Evolutionary conservation across 2,797 vertebrate genomes (phyloP), one percentile per base, ranked within the genome.

Genomic region (Balearica regulorum): DNA sequence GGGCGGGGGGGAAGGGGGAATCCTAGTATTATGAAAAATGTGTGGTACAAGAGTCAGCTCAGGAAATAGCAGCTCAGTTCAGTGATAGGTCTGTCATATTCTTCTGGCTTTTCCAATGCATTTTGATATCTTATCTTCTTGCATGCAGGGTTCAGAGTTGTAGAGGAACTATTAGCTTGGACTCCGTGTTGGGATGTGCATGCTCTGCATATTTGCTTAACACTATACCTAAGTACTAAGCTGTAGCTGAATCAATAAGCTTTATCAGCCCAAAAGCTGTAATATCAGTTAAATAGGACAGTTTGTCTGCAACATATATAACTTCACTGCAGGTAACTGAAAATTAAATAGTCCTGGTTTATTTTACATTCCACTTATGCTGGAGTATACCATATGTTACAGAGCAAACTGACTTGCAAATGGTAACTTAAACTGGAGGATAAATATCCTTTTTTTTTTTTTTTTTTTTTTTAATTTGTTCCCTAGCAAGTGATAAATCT

Each of bases 331-430:
- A 57, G 15, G 24, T 28, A 65, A 18, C 10, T 14, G 20, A 21
- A 28, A 65, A 21, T 37, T 61, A 77, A 73, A 53, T 6, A 29
- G 2, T 51, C 8, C 14, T 76, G 18, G 6, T 89, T 71, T 71
- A 68, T 79, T 95, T 88, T 69, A 39, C 10, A 29, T 82, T 66
- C 11, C 29, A 10, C 19, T 76, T 78, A 25, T 13, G 4, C 3
- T 77, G n/a, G 8, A 25, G 9, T 69, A 31, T 51, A 24, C 10
- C 8, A 33, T 61, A 51, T 28, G 16, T 71, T 88, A 76, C 37
- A 46, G 3, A 96, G n/a, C 20, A 90, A 26, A 87, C 11, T 90
- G 43, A 37, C 92, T 49, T 82, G 46, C n/a, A 95, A 93, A 57
- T 66, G 7, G 7, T 72, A 80, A 37, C 31, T 83, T 87, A 43